Percentiles rank a stretch among this genome's conserved stretches.
Evolutionary conservation across 2,888 invertebrate species (phyloP).

Genomic region (Apamea crenata): DNA sequence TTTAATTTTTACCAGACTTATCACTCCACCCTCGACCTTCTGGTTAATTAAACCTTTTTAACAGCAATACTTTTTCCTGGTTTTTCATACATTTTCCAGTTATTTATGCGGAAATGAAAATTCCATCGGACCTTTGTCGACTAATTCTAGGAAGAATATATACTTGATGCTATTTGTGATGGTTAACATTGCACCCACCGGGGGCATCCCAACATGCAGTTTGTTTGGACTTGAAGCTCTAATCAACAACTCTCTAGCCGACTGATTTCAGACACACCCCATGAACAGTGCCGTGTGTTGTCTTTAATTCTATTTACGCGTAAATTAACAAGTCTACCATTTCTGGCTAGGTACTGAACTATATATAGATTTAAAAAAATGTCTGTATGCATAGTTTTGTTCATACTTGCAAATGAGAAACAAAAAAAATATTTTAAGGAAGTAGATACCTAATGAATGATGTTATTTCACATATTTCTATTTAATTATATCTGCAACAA

Average conservation of each 20-base stretch:
- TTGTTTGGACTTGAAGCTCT: slow-evolving; percentile 36
- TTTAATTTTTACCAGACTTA: too few relatives aligned
- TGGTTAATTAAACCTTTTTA: too few relatives aligned
- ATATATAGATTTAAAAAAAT: neutral
- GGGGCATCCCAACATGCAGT: neutral
- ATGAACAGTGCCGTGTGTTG: neutral
- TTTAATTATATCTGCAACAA: neutral
- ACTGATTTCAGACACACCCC: slow-evolving; percentile 21
- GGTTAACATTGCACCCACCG: neutral
- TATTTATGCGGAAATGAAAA: neutral
- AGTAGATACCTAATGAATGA: neutral
- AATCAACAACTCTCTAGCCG: slow-evolving; percentile 32
- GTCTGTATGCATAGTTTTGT: neutral
- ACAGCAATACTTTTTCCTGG: neutral
- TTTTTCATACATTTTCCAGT: neutral
- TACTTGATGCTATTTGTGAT: neutral
- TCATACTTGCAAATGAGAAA: neutral
- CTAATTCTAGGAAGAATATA: neutral
- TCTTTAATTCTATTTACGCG: neutral
- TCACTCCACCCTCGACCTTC: too few relatives aligned
- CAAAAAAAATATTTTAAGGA: neutral
- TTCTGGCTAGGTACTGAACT: too few relatives aligned
- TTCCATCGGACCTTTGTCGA: neutral
- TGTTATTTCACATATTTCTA: slow-evolving; percentile 1
- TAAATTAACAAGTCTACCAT: neutral